Conservation (phyloP, 1,140 invertebrate genomes). For the Diabrotica undecimpunctata region DNA sequence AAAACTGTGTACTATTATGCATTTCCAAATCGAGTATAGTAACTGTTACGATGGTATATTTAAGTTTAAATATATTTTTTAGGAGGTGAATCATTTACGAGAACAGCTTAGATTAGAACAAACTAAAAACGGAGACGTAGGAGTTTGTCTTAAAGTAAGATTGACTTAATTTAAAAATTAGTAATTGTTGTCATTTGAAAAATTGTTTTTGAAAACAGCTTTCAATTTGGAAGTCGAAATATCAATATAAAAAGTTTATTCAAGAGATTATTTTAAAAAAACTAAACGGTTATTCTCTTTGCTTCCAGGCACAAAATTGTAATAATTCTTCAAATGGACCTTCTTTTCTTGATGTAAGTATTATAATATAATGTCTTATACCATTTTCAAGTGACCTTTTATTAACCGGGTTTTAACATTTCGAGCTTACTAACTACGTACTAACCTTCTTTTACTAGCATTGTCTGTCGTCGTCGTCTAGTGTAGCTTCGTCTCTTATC, state of each 20-base stretch:
- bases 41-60: no score
- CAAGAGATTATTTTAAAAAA: no score
- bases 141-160: conserved; percentile 26
- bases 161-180: background rate
- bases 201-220: no score
- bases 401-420: background rate
- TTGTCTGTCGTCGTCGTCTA: conserved; percentile 26
- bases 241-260: no score
- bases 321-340: conserved; percentile 19
- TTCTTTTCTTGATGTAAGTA: conserved; percentile 17
- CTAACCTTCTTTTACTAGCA: conserved; percentile 18
- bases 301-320: conserved; percentile 18
- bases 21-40: no score
- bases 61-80: background rate
- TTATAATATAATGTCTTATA: background rate
- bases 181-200: no score
- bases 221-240: background rate
- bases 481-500: conserved; percentile 21
- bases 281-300: background rate
- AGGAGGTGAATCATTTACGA: conserved; percentile 28
- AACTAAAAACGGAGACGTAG: conserved; percentile 24
- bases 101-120: conserved; percentile 27
- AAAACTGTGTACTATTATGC: no score
- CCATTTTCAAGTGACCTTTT: background rate
- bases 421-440: background rate